These are phyloP conservation scores for Ceratosolen fusciceps DNA, from an alignment of 1,140 invertebrate genomes.

Conservation along the genomic window DNA sequence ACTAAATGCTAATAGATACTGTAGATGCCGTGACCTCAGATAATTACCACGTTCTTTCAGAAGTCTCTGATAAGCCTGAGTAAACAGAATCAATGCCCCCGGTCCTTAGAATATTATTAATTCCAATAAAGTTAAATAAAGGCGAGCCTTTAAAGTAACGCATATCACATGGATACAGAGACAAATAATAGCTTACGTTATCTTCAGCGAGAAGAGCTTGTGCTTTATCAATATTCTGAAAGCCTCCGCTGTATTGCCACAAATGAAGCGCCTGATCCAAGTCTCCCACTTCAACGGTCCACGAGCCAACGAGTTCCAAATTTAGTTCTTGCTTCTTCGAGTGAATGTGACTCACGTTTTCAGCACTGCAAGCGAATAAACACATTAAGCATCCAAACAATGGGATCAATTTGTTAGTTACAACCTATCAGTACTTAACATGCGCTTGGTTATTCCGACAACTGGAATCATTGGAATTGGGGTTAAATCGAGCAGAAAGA, in stretches of 20 bases:
- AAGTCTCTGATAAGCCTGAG: conserved; percentile 83
- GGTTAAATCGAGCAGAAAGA: no score
- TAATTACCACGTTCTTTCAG: conserved; percentile 86
- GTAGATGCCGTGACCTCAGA: conserved; percentile 90
- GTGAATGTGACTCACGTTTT: conserved; percentile 83
- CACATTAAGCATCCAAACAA: no score
- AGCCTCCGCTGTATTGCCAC: conserved; percentile 94
- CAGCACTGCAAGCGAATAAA: conserved; percentile 77
- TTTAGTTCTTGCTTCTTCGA: conserved; percentile 80
- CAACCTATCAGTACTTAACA: no score
- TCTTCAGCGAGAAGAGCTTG: conserved; percentile 81
- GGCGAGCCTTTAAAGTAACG: no score
- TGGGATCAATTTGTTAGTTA: no score
- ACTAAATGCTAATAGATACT: conserved; percentile 92
- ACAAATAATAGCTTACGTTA: conserved; percentile 74
- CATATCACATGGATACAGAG: no score
- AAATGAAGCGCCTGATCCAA: conserved; percentile 96
- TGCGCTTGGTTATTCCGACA: no score
- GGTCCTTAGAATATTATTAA: no score
- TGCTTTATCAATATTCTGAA: conserved; percentile 87
- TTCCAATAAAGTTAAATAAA: no score
- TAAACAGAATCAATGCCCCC: conserved; percentile 13
- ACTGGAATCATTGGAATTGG: no score
- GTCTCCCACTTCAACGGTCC: conserved; percentile 95
- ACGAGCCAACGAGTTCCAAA: conserved; percentile 85